Base-by-base conservation (phyloP, 1,140 invertebrate species). In the Capitella teleta region DNA sequence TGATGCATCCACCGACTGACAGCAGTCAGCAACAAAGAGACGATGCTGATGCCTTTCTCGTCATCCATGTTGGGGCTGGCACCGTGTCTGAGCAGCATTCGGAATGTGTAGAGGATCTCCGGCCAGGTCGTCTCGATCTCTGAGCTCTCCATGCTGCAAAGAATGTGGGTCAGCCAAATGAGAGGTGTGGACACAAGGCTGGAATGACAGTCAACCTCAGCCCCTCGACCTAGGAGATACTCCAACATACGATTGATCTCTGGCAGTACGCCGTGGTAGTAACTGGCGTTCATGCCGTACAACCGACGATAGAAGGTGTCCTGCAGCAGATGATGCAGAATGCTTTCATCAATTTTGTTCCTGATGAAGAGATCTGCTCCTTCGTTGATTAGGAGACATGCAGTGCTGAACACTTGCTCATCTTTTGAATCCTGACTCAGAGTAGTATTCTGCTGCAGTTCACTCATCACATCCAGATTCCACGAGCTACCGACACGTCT, bases 31-130 rank as follows among this genome's bases (percentile, higher is more conserved):
- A 24, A 25, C 5, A 45, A 26, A 4, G 43, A 25, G 16, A 45
- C 28, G 43, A 45, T 45, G 43, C 19, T 18, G 21, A 45, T 45
- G 43, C 43, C 43, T 16, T 45, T 45, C 6, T 62, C 61, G 48
- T 70, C 68, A 43, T 59, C 57, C 53, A 58, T 63, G 55, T 69
- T 70, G 19, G 68, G 52, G 47, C 67, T 58, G 1, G 67, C 68
- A 3, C 68, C 68, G 41, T 70, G 66, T 19, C 57, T 32, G 10
- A 68, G 42, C 6, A 70, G 54, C 23, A 70, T 51, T 36, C 54
- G 49, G 18, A 67, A 45, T 10, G 21, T 25, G 43, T 45, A 45
- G 21, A 18, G 26, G 4, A 45, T 8, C 6, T 18, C 43, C 43
- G 28, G 43, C 43, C 28, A 26, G 23, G 21, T 45, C 23, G 26